These are phyloP conservation scores for Digitonthophagus gazella DNA, from an alignment of 2,888 invertebrate species.

Conservation along the genomic window DNA sequence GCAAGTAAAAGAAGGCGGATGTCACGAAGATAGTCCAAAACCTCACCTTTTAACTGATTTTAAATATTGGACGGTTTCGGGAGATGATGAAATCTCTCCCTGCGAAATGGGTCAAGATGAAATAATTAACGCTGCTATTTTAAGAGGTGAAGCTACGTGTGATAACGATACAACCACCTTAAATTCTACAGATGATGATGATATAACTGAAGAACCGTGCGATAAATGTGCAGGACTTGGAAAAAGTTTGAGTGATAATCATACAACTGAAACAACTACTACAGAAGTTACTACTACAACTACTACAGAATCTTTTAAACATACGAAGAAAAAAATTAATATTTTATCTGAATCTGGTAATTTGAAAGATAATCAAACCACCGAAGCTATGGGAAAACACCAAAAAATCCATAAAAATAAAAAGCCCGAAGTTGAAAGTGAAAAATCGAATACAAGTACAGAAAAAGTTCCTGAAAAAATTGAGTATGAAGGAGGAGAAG, in stretches of 20 bases:
- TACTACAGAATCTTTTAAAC: not conserved
- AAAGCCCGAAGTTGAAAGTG: not conserved
- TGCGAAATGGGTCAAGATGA: not conserved
- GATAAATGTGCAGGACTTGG: not conserved
- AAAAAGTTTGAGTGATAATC: slow-evolving; percentile 2
- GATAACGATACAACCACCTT: not conserved
- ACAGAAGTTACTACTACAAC: slow-evolving; percentile 7
- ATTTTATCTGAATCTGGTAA: not conserved
- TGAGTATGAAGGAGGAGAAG: too few species aligned
- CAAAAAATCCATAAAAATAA: not conserved
- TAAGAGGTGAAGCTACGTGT: not conserved
- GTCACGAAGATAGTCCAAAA: not conserved
- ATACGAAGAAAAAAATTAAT: not conserved
- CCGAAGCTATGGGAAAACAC: not conserved
- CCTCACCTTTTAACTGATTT: not conserved
- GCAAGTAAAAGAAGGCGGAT: too few species aligned
- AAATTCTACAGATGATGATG: too few species aligned
- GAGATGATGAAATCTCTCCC: not conserved
- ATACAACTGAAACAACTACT: slow-evolving; percentile 2
- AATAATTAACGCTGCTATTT: not conserved
- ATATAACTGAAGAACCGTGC: not conserved
- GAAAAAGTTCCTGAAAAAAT: too few species aligned
- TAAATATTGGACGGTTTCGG: not conserved
- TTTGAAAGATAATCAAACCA: not conserved
- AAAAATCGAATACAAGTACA: not conserved